phyloP scores from a whole-genome alignment of 2,888 invertebrate species.

The Atethmia centrago region DNA sequence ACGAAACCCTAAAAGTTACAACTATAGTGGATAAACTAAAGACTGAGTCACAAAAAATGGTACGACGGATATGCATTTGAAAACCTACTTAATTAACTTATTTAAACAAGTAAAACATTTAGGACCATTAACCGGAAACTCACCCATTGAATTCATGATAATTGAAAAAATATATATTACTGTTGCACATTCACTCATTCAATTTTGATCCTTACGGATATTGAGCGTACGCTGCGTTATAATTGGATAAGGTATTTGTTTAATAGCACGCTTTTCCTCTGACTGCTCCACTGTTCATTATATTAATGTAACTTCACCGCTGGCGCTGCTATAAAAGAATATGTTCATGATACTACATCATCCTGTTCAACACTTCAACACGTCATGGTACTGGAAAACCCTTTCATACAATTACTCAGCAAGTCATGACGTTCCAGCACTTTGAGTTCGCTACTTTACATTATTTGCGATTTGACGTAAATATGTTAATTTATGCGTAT shows the following conservation, averaged over 20 bases:
- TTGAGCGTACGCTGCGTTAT: neutral
- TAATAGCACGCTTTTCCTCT: slow-evolving; percentile 22
- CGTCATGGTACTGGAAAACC: slow-evolving; percentile 45
- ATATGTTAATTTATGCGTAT: slow-evolving; percentile 73
- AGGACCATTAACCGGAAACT: neutral
- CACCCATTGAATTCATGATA: neutral
- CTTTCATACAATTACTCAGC: slow-evolving; percentile 46
- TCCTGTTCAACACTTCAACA: neutral
- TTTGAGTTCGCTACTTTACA: slow-evolving; percentile 31
- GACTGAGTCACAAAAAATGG: neutral
- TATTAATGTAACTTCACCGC: neutral
- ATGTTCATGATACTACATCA: neutral
- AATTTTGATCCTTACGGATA: slow-evolving; percentile 14
- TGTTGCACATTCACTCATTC: neutral
- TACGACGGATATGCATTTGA: neutral
- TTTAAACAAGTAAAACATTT: slow-evolving; percentile 1
- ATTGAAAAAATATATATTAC: neutral
- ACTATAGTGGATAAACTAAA: neutral
- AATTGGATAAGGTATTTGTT: neutral
- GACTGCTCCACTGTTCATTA: neutral
- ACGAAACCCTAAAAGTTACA: too few relatives aligned
- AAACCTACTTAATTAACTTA: neutral
- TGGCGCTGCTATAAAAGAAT: neutral
- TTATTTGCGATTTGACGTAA: slow-evolving; percentile 53
- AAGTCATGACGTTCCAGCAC: slow-evolving; percentile 51